Conservation (phyloP, 1,140 invertebrate genomes). For the Schlechtendalia chinensis region DNA sequence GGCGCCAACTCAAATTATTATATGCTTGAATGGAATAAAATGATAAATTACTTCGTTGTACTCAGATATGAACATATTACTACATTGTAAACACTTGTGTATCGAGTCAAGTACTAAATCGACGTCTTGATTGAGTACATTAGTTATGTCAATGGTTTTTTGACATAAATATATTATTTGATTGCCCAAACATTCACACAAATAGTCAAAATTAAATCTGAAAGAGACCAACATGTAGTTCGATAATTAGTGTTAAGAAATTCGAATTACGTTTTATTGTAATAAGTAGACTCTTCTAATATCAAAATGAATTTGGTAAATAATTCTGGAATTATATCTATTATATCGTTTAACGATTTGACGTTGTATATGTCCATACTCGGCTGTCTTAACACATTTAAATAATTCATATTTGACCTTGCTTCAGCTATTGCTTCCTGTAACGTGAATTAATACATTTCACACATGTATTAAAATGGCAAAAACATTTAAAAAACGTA, state of each 20-base stretch:
- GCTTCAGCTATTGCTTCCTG: background rate
- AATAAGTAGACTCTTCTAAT: background rate
- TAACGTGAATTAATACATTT: too few relatives aligned
- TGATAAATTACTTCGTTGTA: constrained; percentile 9
- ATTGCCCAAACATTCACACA: constrained; percentile 4
- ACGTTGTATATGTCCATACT: background rate
- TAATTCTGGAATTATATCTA: background rate
- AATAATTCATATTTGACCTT: background rate
- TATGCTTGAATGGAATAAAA: too few relatives aligned
- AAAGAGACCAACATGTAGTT: background rate
- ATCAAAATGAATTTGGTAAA: background rate
- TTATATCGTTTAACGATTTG: background rate
- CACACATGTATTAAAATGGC: too few relatives aligned
- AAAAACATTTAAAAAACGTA: too few relatives aligned
- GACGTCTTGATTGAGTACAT: background rate
- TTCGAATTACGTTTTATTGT: background rate
- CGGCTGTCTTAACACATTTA: background rate
- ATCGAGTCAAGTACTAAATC: background rate
- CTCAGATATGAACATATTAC: background rate
- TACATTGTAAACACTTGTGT: constrained; percentile 3
- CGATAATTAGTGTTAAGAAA: background rate
- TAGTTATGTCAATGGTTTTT: background rate
- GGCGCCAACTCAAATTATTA: background rate
- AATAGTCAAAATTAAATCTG: background rate
- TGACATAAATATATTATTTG: constrained; percentile 11